Evolutionary conservation across 1,140 invertebrate species (phyloP).

Genomic region (Bombus balteatus): DNA sequence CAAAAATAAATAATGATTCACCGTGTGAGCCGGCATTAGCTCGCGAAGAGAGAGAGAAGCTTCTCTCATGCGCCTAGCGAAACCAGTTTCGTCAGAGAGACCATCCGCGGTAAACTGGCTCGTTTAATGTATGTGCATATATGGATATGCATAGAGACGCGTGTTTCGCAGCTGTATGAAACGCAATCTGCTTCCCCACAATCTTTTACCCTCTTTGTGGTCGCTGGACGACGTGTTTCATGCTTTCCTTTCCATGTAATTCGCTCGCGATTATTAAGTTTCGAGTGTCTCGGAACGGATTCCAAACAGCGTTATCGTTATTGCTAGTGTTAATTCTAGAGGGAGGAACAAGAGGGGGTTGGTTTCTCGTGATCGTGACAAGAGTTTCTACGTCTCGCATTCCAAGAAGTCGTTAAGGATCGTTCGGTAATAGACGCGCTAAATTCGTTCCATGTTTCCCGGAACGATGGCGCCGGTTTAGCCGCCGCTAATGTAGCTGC

Average conservation of each 20-base stretch:
- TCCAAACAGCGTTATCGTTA: neutral
- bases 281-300: neutral
- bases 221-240: neutral
- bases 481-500: conserved; percentile 69
- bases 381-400: conserved; percentile 28
- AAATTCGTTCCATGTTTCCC: conserved; percentile 55
- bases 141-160: neutral
- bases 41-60: conserved; percentile 14
- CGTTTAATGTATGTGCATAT: conserved; percentile 49
- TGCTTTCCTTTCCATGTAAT: neutral
- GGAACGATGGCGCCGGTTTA: conserved; percentile 50
- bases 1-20: conserved; percentile 77
- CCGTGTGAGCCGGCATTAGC: conserved; percentile 55
- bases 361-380: neutral
- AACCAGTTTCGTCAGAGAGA: too few species aligned
- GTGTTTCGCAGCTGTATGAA: conserved; percentile 30
- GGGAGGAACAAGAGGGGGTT: neutral
- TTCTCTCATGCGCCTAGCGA: neutral
- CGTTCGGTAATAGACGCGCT: conserved; percentile 38
- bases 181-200: conserved; percentile 33
- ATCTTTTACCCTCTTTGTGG: neutral
- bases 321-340: neutral
- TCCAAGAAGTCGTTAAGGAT: conserved; percentile 59
- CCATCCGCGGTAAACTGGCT: neutral
- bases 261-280: conserved; percentile 1